Conservation (phyloP, 2,888 invertebrate genomes). For the Athrips mouffetella region DNA sequence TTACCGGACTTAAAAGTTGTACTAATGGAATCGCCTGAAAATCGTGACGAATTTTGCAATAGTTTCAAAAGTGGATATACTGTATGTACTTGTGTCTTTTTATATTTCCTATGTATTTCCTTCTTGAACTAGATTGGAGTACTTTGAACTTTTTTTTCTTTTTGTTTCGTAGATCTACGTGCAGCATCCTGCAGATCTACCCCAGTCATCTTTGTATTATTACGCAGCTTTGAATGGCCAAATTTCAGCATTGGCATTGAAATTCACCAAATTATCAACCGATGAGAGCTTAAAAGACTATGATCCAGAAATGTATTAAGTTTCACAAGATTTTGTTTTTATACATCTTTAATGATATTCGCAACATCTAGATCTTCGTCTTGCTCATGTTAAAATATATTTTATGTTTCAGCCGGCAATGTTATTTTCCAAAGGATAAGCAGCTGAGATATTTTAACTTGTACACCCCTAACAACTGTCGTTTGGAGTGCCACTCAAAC, state of each 20-base stretch:
- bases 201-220: constrained; percentile 40
- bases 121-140: not conserved
- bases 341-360: too few relatives aligned
- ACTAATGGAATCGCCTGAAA: too few relatives aligned
- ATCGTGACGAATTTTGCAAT: too few relatives aligned
- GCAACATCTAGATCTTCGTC: too few relatives aligned
- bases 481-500: constrained; percentile 45
- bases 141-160: too few relatives aligned
- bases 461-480: constrained; percentile 46
- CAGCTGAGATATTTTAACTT: constrained; percentile 39
- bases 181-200: constrained; percentile 48
- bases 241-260: constrained; percentile 41
- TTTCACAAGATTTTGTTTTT: constrained; percentile 5
- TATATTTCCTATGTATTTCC: not conserved
- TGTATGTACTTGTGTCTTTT: not conserved
- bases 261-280: constrained; percentile 36
- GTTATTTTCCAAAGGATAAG: constrained; percentile 42
- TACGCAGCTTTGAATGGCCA: constrained; percentile 37
- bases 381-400: not conserved
- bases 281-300: constrained; percentile 27
- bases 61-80: too few relatives aligned
- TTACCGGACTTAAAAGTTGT: too few relatives aligned
- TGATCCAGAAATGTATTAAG: constrained; percentile 38
- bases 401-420: constrained; percentile 41
- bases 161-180: constrained; percentile 49